A percentile compares a stretch with the other conserved stretches of the same genome.
These are phyloP conservation scores for Saxidomus purpurata DNA, from an alignment of 1,140 invertebrate genomes.

Conservation along the genomic window DNA sequence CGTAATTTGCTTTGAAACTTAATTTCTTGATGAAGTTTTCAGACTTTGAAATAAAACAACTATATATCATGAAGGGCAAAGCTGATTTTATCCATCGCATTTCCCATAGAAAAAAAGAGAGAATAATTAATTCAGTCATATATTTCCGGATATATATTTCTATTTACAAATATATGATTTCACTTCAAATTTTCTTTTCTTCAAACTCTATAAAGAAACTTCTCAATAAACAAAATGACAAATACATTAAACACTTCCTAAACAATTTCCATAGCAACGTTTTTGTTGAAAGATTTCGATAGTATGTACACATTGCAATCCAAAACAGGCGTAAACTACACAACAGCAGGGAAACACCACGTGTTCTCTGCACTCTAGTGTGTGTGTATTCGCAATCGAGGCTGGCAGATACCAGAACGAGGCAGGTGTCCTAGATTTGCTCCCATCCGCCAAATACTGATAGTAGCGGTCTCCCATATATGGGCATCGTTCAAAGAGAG, in stretches of 20 bases:
- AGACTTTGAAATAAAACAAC: too few relatives aligned
- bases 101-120: too few relatives aligned
- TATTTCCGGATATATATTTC: too few relatives aligned
- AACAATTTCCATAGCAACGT: slow-evolving; percentile 41
- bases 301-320: slow-evolving; percentile 34
- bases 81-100: too few relatives aligned
- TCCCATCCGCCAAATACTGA: slow-evolving; percentile 39
- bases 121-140: too few relatives aligned
- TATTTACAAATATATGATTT: too few relatives aligned
- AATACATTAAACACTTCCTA: slow-evolving; percentile 36
- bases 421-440: slow-evolving; percentile 37
- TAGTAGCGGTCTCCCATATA: slow-evolving; percentile 39
- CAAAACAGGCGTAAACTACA: slow-evolving; percentile 40
- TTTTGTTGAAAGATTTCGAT: slow-evolving; percentile 29
- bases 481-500: slow-evolving; percentile 47
- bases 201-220: neutral
- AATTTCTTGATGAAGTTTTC: too few relatives aligned
- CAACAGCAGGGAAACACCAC: slow-evolving; percentile 11
- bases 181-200: neutral
- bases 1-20: too few relatives aligned
- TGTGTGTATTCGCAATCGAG: slow-evolving; percentile 22
- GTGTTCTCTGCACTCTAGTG: slow-evolving; percentile 6
- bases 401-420: slow-evolving; percentile 37
- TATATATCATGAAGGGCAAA: too few relatives aligned
- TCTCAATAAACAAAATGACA: slow-evolving; percentile 20